Evolutionary conservation across 2,113 vertebrate species (phyloP).

Genomic region (rabbit (Oryctolagus cuniculus)): DNA sequence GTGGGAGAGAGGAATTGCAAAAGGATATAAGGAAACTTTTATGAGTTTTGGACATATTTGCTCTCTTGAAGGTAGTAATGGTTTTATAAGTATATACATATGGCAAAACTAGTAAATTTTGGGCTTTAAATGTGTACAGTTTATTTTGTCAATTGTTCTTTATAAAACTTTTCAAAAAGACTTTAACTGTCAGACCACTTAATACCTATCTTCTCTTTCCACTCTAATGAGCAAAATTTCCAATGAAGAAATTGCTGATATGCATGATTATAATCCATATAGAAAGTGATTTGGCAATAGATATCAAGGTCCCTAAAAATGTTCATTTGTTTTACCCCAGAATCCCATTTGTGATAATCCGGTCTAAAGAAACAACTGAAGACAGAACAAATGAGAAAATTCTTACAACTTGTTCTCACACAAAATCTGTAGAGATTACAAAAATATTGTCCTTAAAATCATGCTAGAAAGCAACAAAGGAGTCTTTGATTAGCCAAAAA

Average conservation of each 20-base stretch:
- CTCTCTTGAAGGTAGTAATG: not conserved
- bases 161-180: not conserved
- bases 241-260: not conserved
- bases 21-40: not conserved
- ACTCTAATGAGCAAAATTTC: conserved; percentile 39
- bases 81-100: not conserved
- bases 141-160: conserved; percentile 6
- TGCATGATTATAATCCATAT: not conserved
- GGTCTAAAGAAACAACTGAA: conserved; percentile 19
- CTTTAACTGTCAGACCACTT: not conserved
- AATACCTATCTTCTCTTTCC: conserved; percentile 1
- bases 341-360: not conserved
- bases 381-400: not conserved
- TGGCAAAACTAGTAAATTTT: not conserved
- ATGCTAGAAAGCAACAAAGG: not conserved
- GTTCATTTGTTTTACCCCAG: not conserved
- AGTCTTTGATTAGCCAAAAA: not conserved
- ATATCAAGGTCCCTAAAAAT: conserved; percentile 3
- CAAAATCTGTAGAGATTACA: not conserved
- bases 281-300: not conserved
- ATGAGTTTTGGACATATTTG: not conserved
- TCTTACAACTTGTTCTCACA: not conserved
- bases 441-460: conserved; percentile 12
- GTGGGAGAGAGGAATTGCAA: not conserved
- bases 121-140: conserved; percentile 5